Base-by-base conservation (phyloP, 1,140 invertebrate species). In the Amyelois transitella region DNA sequence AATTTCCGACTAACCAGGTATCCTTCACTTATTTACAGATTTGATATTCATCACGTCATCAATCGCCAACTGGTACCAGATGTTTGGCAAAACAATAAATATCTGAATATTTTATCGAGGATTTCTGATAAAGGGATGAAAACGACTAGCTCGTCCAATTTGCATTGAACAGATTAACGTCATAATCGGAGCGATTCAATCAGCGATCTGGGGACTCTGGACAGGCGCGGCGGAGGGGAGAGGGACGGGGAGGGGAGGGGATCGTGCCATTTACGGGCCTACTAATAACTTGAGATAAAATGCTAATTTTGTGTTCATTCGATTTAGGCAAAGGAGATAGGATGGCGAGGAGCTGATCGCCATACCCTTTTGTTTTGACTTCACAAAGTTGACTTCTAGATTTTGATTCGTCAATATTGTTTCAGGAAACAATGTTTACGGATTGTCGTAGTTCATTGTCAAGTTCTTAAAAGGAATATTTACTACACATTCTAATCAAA, bases 91-190 rank as follows among this genome's bases (percentile, higher is more conserved):
- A 81, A 75, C 72, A 76, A 82, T 81, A 82, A 83, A 81, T 82
- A 82, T 84, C 81, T 86, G 75, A 86, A 86, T 82, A 86, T 84
- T 79, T 85, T 77, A 80, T 77, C 69, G 66, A 66, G 71, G 69
- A 81, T 77, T 82, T 75, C 76, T 76, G 79, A 81, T 84, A 86
- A 84, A 84, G 77, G 75, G 79, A 86, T 84, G 83, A 83, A 84
- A 86, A 86, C 83, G 77, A 81, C 79, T 86, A 77, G 63, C 75
- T 80, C 78, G 80, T 87, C 75, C 81, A 85, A 85, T 87, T 87
- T 87, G 80, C 84, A 84, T 85, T 77, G 80, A 84, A 84, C 80
- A 85, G 84, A 87, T 87, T 87, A 87, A 87, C 80, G 81, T 87
- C 80, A 87, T 87, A 87, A 87, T 87, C 84, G 77, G 75, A 63